A percentile compares a stretch with the other conserved stretches of the same genome.
phyloP scores from a whole-genome alignment of 2,888 invertebrate genomes.

The Brachypterus glaber region DNA sequence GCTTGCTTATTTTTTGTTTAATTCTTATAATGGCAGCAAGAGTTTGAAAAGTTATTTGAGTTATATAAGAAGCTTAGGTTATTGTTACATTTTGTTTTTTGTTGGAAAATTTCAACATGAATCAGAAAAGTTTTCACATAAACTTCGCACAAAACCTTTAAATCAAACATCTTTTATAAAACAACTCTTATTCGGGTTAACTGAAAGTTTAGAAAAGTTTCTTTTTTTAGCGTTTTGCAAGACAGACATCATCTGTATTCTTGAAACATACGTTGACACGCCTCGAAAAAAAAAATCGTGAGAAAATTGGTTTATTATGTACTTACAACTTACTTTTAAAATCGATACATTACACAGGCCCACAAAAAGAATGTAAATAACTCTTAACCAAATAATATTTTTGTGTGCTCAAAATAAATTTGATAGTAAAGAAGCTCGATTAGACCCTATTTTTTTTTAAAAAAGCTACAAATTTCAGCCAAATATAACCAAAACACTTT shows the following conservation, averaged over 20 bases:
- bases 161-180: slow-evolving; percentile 13
- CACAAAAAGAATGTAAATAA: too few species aligned
- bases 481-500: too few species aligned
- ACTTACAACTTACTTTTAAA: too few species aligned
- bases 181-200: slow-evolving; percentile 8
- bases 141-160: slow-evolving; percentile 11
- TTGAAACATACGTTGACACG: background rate
- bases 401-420: too few species aligned
- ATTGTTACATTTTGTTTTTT: slow-evolving; percentile 1
- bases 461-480: too few species aligned
- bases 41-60: background rate
- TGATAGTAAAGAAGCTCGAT: too few species aligned
- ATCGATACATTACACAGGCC: too few species aligned
- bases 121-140: slow-evolving; percentile 8
- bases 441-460: too few species aligned
- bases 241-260: background rate
- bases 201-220: slow-evolving; percentile 7
- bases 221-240: background rate
- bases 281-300: too few species aligned
- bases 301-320: too few species aligned
- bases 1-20: background rate
- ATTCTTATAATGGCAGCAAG: background rate
- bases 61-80: slow-evolving; percentile 2
- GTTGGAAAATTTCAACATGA: slow-evolving; percentile 2
- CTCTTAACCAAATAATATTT: too few species aligned